phyloP scores from a whole-genome alignment of 2,113 vertebrate species.

The Nothocercus nigrocapillus region DNA sequence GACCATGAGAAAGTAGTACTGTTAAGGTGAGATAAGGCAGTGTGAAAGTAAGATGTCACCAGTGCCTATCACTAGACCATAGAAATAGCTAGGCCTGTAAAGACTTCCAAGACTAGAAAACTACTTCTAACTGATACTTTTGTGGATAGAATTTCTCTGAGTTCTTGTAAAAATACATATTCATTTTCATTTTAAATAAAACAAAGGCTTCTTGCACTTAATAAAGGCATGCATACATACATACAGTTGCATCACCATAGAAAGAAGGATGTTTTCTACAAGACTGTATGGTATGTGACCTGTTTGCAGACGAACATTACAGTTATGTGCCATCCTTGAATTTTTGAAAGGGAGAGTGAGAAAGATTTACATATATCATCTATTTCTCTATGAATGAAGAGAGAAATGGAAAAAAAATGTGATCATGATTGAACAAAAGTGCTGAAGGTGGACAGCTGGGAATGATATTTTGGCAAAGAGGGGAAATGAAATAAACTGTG shows the following conservation, averaged over 20 bases:
- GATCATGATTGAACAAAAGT: background rate
- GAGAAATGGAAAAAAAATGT: background rate
- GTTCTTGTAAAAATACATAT: background rate
- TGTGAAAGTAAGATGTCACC: background rate
- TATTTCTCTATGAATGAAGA: background rate
- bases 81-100: background rate
- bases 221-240: no score
- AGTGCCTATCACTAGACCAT: background rate
- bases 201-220: no score
- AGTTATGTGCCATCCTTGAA: background rate
- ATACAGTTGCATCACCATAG: background rate
- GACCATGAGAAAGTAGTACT: background rate
- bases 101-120: background rate
- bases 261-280: background rate
- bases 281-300: background rate
- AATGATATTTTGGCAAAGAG: background rate
- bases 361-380: background rate
- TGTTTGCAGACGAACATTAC: background rate
- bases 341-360: background rate
- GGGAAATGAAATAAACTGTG: background rate
- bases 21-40: background rate
- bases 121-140: background rate
- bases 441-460: background rate
- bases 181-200: no score
- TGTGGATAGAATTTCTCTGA: background rate